Conservation (phyloP, 1,140 invertebrate species). For the Danaus melanippus region DNA sequence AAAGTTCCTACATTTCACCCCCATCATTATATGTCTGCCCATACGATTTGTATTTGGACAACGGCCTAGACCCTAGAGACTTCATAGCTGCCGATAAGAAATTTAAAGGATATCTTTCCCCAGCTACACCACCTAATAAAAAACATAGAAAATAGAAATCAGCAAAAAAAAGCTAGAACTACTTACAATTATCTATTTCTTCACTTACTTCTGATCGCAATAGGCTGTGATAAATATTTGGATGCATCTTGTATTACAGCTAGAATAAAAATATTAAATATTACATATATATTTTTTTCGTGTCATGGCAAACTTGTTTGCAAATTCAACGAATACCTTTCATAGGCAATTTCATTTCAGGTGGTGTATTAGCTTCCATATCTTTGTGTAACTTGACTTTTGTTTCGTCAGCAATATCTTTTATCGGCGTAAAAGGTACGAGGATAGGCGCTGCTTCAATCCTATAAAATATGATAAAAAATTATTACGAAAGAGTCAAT, state of each 20-base stretch:
- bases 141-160: conserved; percentile 5
- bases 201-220: conserved; percentile 42
- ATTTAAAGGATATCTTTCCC: conserved; percentile 41
- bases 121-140: conserved; percentile 42
- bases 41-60: conserved; percentile 48
- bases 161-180: background rate
- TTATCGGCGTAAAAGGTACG: conserved; percentile 41
- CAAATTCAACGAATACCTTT: conserved; percentile 27
- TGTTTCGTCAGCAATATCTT: conserved; percentile 47
- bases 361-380: conserved; percentile 30
- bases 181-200: background rate
- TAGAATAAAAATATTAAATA: conserved; percentile 18
- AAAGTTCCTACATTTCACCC: conserved; percentile 31
- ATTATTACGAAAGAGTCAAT: background rate
- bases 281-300: background rate
- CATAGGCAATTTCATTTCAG: conserved; percentile 35
- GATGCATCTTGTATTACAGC: conserved; percentile 36
- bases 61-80: conserved; percentile 34
- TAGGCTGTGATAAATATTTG: conserved; percentile 38
- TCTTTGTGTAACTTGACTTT: conserved; percentile 36
- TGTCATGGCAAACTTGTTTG: too few relatives aligned
- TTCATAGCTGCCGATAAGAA: conserved; percentile 41
- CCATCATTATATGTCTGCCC: conserved; percentile 44
- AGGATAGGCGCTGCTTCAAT: conserved; percentile 34
- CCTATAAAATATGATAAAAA: conserved; percentile 20